phyloP scores from a whole-genome alignment of 2,888 invertebrate species.

The Ecdyonurus torrentis region DNA sequence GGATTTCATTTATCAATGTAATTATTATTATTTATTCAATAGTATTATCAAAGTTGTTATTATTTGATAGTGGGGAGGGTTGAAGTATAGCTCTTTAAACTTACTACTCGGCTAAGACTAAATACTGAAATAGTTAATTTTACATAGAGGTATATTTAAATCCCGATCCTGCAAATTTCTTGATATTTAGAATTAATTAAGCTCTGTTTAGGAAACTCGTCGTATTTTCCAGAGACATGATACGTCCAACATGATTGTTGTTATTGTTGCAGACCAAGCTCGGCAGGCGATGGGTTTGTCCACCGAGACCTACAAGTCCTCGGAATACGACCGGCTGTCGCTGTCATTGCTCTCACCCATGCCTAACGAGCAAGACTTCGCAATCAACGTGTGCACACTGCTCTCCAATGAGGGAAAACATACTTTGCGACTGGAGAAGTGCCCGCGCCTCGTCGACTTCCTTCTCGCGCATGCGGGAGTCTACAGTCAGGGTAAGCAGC shows the following conservation, averaged over 20 bases:
- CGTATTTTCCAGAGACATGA: no score
- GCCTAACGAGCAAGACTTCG: constrained; percentile 97
- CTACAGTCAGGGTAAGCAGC: constrained; percentile 57
- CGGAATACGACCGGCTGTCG: constrained; percentile 75
- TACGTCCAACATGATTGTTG: no score
- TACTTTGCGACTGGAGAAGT: constrained; percentile 66
- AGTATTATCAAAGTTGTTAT: constrained; percentile 9
- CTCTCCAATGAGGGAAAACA: constrained; percentile 89
- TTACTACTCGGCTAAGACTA: no score
- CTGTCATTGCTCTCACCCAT: constrained; percentile 85
- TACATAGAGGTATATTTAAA: no score
- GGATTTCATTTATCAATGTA: no score
- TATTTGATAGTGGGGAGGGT: no score
- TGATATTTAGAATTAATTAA: no score
- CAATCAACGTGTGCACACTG: constrained; percentile 90
- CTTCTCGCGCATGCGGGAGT: constrained; percentile 89
- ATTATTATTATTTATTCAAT: background rate
- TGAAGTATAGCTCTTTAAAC: no score
- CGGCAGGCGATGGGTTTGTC: constrained; percentile 49
- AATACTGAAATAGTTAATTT: no score
- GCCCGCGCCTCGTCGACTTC: constrained; percentile 73
- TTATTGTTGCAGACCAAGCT: constrained; percentile 34
- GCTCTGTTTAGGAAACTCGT: no score
- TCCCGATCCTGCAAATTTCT: no score
- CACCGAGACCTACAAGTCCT: constrained; percentile 43